phyloP scores from a whole-genome alignment of 2,888 invertebrate genomes.

The Cecidostiba fungosa region DNA sequence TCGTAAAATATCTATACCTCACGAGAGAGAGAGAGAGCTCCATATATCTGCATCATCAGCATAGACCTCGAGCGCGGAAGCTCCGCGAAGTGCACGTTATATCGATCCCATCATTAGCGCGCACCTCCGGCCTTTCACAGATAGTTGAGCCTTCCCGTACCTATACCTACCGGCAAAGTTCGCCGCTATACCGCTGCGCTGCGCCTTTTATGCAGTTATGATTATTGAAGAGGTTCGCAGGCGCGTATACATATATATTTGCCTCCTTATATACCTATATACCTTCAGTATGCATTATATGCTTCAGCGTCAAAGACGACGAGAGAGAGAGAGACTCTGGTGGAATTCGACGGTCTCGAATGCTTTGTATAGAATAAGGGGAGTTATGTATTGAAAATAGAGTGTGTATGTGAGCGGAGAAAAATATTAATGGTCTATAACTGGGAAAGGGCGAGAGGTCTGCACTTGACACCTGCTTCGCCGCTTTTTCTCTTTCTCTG shows the following conservation, averaged over 20 bases:
- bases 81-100: constrained; percentile 21
- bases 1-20: neutral
- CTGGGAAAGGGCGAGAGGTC: constrained; percentile 1
- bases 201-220: constrained; percentile 40
- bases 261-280: too few relatives aligned
- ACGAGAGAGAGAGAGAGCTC: neutral
- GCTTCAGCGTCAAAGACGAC: constrained; percentile 15
- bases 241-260: neutral
- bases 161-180: neutral
- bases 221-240: constrained; percentile 47
- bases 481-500: constrained; percentile 41
- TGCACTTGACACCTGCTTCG: constrained; percentile 48
- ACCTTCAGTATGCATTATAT: too few relatives aligned
- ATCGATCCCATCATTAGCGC: constrained; percentile 50
- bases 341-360: constrained; percentile 38
- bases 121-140: constrained; percentile 7
- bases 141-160: neutral
- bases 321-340: neutral
- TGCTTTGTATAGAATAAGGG: neutral
- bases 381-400: constrained; percentile 41
- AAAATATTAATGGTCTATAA: constrained; percentile 53
- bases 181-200: neutral
- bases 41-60: constrained; percentile 4
- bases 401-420: neutral
- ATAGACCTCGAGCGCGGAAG: constrained; percentile 4